These are phyloP conservation scores for Micrasema minimum DNA, from an alignment of 1,140 invertebrate species.

Conservation along the genomic window DNA sequence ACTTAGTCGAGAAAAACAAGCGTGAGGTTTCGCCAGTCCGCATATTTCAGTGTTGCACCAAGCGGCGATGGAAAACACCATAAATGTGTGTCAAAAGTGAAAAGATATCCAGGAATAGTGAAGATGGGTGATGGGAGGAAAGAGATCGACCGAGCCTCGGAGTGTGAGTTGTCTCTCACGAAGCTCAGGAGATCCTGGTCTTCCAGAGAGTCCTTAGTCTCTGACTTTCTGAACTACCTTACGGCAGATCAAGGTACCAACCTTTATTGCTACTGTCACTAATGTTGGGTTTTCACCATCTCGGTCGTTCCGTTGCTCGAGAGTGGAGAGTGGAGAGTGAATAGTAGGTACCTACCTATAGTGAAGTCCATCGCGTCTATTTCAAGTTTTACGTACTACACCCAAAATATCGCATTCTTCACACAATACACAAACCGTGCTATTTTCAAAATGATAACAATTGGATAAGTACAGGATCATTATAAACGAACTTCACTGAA, in stretches of 20 bases:
- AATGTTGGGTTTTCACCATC: too few species aligned
- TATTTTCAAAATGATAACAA: too few species aligned
- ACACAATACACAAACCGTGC: too few species aligned
- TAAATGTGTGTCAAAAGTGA: slow-evolving; percentile 1
- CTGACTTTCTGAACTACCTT: slow-evolving; percentile 65
- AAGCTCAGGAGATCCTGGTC: slow-evolving; percentile 59
- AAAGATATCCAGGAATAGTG: not conserved
- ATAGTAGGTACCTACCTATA: too few species aligned
- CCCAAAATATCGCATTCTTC: too few species aligned
- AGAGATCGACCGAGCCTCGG: not conserved
- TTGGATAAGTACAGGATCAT: too few species aligned
- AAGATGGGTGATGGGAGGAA: not conserved
- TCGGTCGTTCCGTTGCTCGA: too few species aligned
- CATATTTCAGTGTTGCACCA: slow-evolving; percentile 21
- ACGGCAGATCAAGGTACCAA: slow-evolving; percentile 65
- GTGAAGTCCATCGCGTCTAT: too few species aligned
- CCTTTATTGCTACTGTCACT: not conserved
- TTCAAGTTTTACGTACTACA: too few species aligned
- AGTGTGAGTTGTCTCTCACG: slow-evolving; percentile 55
- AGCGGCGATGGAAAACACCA: slow-evolving; percentile 22
- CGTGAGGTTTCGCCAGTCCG: not conserved
- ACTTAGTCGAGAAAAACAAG: slow-evolving; percentile 9
- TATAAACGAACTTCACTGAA: too few species aligned
- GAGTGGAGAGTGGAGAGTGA: too few species aligned
- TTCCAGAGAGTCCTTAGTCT: slow-evolving; percentile 57